These are phyloP conservation scores for Sphaeridia pumilis DNA, from an alignment of 2,888 invertebrate genomes.

Conservation along the genomic window DNA sequence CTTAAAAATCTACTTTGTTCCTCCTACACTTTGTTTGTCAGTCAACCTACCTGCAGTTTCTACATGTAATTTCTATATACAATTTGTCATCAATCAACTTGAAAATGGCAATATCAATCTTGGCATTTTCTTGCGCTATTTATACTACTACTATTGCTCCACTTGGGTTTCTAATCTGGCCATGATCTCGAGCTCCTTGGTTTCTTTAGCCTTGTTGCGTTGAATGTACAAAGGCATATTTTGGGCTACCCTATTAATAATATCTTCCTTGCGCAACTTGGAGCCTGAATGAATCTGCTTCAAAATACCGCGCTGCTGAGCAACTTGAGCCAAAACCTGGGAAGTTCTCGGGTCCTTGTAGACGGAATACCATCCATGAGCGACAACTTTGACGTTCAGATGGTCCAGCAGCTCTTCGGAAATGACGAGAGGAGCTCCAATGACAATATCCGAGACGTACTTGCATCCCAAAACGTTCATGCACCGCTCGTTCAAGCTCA, in stretches of 20 bases:
- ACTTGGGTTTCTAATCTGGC: too few relatives aligned
- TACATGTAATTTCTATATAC: too few relatives aligned
- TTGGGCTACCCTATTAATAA: constrained; percentile 84
- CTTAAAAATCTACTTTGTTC: too few relatives aligned
- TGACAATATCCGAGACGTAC: constrained; percentile 97
- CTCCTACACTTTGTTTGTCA: too few relatives aligned
- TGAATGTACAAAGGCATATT: constrained; percentile 25
- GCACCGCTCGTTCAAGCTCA: constrained; percentile 97
- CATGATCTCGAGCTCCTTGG: constrained; percentile 19
- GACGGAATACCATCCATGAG: constrained; percentile 75
- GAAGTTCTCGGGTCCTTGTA: constrained; percentile 5
- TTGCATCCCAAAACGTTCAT: constrained; percentile 92
- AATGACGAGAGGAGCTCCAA: constrained; percentile 92
- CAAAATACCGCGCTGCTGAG: constrained; percentile 68
- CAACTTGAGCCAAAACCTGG: constrained; percentile 66
- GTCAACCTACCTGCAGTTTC: too few relatives aligned
- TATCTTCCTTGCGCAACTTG: constrained; percentile 87
- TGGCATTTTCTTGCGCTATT: too few relatives aligned
- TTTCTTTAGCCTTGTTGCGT: constrained; percentile 32
- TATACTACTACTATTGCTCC: not conserved
- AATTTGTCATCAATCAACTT: too few relatives aligned
- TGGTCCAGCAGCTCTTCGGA: constrained; percentile 88
- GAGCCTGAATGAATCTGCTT: constrained; percentile 67
- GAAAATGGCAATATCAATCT: too few relatives aligned
- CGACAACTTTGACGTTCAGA: constrained; percentile 80